These are phyloP conservation scores for Patagioenas fasciata DNA, from an alignment of 2,113 vertebrate genomes.

Conservation along the genomic window DNA sequence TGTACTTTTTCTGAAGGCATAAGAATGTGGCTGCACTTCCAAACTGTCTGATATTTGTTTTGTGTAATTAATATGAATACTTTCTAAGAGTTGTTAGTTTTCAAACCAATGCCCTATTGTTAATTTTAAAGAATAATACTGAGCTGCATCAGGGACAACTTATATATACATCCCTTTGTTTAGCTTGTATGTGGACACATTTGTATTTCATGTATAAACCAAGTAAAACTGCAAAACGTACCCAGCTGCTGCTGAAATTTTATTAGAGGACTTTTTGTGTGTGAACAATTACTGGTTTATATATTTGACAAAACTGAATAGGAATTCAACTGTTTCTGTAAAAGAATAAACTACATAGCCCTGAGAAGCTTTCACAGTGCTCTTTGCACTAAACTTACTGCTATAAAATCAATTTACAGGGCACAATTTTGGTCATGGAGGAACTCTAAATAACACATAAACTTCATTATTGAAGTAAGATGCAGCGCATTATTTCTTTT, in stretches of 20 bases:
- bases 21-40: constrained; percentile 41
- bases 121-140: neutral
- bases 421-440: neutral
- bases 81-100: neutral
- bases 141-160: fast-evolving
- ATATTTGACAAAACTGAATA: neutral
- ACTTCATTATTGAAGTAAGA: neutral
- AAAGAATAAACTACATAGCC: neutral
- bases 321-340: neutral
- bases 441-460: neutral
- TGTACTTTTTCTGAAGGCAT: constrained; percentile 42
- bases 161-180: neutral
- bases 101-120: neutral
- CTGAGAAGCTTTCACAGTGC: neutral
- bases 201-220: neutral
- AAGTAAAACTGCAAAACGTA: neutral
- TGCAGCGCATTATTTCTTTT: neutral
- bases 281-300: neutral
- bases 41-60: neutral
- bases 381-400: neutral
- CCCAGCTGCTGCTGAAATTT: neutral
- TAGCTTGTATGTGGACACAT: neutral
- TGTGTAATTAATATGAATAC: neutral
- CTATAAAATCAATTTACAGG: neutral
- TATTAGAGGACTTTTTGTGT: neutral